Evolutionary conservation across 1,140 invertebrate genomes (phyloP).

Genomic region (Cydia pomonella): DNA sequence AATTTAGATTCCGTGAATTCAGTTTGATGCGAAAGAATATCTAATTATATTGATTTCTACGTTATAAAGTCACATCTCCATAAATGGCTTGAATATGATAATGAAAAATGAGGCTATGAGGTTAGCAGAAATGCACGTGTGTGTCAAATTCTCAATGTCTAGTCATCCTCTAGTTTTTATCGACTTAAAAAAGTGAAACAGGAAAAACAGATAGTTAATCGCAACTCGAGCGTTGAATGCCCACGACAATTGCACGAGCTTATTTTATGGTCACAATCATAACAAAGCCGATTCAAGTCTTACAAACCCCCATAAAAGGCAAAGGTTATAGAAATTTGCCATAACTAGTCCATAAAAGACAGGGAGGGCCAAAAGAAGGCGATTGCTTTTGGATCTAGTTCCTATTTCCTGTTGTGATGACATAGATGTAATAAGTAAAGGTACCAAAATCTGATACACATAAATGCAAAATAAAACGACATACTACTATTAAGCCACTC

Average conservation of each 20-base stretch:
- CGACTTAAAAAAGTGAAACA: background rate
- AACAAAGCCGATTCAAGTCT: background rate
- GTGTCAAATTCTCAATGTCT: too few species aligned
- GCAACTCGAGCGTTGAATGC: background rate
- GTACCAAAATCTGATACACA: slow-evolving; percentile 17
- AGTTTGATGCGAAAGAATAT: too few species aligned
- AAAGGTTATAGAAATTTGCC: background rate
- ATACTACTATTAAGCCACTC: slow-evolving; percentile 6
- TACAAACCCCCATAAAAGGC: background rate
- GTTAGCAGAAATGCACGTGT: too few species aligned
- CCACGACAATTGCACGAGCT: background rate
- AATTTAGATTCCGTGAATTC: too few species aligned
- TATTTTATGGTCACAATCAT: background rate
- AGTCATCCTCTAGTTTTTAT: too few species aligned
- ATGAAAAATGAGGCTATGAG: too few species aligned
- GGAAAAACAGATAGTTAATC: slow-evolving; percentile 1
- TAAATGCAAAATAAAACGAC: slow-evolving; percentile 30
- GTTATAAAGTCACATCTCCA: too few species aligned
- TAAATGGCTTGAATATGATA: too few species aligned
- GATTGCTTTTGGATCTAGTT: background rate
- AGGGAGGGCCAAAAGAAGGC: background rate
- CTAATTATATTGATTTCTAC: too few species aligned
- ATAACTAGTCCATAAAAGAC: background rate
- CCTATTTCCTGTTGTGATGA: background rate
- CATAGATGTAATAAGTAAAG: slow-evolving; percentile 28